Percentiles rank a stretch among this genome's conserved stretches.
Conservation (phyloP, 2,113 vertebrate genomes). For the Sander vitreus region DNA sequence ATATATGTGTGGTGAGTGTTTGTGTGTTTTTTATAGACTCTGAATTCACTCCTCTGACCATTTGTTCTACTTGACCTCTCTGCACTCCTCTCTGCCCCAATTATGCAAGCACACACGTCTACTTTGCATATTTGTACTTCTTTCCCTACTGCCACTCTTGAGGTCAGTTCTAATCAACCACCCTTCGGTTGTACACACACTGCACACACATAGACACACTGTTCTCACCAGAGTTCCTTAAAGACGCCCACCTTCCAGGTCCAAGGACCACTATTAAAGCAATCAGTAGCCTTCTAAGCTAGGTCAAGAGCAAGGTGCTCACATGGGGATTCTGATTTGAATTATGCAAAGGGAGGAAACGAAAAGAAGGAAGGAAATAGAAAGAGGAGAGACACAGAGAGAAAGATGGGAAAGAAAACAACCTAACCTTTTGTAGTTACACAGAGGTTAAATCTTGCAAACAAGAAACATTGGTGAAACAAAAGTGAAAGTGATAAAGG, state of each 20-base stretch:
- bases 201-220: conserved; percentile 36
- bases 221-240: conserved; percentile 69
- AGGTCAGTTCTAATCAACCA: conserved; percentile 84
- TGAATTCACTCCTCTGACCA: conserved; percentile 66
- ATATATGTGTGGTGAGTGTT: conserved; percentile 38
- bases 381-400: conserved; percentile 25
- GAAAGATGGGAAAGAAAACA: conserved; percentile 63
- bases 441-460: conserved; percentile 26
- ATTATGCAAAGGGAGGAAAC: conserved; percentile 70
- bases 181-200: conserved; percentile 68
- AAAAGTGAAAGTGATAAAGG: conserved; percentile 38
- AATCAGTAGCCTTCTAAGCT: conserved; percentile 82
- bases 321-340: conserved; percentile 80
- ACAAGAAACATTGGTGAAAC: conserved; percentile 5
- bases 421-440: conserved; percentile 43
- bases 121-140: conserved; percentile 84
- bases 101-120: conserved; percentile 85
- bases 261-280: conserved; percentile 84
- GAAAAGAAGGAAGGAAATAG: conserved; percentile 56
- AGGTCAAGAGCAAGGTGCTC: conserved; percentile 81
- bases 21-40: conserved; percentile 48
- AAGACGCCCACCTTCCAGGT: conserved; percentile 78
- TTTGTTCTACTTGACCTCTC: conserved; percentile 79
- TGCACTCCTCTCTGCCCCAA: conserved; percentile 80
- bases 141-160: conserved; percentile 71